Conservation (phyloP, 37 sponge, comb jelly and placozoan genomes). For the Beroe forskalii region DNA sequence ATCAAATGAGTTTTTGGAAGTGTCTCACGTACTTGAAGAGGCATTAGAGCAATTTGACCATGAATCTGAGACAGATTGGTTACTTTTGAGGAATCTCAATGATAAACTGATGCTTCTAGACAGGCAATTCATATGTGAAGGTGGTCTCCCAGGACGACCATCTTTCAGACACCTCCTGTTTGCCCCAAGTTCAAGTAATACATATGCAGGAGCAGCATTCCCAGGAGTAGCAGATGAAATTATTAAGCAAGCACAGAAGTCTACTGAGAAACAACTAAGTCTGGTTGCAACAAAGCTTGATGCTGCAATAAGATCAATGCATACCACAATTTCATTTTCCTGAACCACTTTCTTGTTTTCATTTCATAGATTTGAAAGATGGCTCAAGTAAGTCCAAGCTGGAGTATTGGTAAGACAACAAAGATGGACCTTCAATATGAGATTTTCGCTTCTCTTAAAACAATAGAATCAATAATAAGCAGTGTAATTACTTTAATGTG, state of each 20-base stretch:
- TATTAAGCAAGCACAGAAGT: neutral
- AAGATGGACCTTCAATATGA: too few species aligned
- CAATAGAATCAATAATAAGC: too few species aligned
- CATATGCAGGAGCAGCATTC: constrained; percentile 78
- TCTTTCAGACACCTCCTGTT: constrained; percentile 83
- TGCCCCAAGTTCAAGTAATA: constrained; percentile 81
- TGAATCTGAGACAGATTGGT: neutral
- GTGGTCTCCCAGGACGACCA: neutral
- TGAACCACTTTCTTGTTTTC: too few species aligned
- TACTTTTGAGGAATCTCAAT: neutral
- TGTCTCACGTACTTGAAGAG: neutral
- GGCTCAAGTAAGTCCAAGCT: too few species aligned
- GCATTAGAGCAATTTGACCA: neutral
- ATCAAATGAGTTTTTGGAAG: neutral
- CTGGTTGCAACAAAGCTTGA: neutral
- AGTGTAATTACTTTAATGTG: too few species aligned
- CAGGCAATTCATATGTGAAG: constrained; percentile 22
- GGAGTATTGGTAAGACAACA: too few species aligned
- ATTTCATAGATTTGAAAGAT: too few species aligned
- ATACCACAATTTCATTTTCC: too few species aligned
- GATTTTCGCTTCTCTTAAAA: too few species aligned
- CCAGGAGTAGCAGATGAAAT: constrained; percentile 81
- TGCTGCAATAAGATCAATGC: constrained; percentile 18
- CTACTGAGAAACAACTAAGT: neutral
- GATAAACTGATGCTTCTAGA: constrained; percentile 46